Evolutionary conservation across 2,797 vertebrate genomes (phyloP), one percentile per base, ranked within the genome.

Genomic region (Pseudochirops cupreus): DNA sequence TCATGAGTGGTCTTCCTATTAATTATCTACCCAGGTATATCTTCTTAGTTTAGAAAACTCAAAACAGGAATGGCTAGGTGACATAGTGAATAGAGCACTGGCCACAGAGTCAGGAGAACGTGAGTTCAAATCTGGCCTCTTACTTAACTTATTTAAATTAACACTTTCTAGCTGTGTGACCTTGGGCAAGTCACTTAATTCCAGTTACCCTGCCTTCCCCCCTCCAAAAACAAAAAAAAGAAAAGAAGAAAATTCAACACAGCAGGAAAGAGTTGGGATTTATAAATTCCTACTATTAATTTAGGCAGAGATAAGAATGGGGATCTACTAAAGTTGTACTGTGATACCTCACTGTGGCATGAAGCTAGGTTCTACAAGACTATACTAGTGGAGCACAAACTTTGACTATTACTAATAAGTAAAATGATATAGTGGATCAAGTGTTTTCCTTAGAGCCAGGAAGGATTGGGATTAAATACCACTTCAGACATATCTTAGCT

Each of bases 181-280:
- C 53, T 54, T 54, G 53, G 53, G 11, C 53, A 54, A 54, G 53
- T 54, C 53, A 54, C 53, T 54, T 54, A 54, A 54, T 9, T 9
- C 53, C 53, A 54, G 12, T 54, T 54, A 10, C 11, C 53, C 10
- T 54, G 53, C 53, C 11, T 54, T 12, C 53, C 6, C 53, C 53
- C 53, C 10, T 54, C 10, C 53, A 54, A 54, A 52, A 52, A 52
- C 52, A 52, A 52, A 52, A 52, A 52, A 54, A 53, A 53, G 10
- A 53, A 53, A 53, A 53, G 12, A 54, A 94, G 67, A 57, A 29
- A 97, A 92, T 82, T 67, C 14, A 62, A 91, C 52, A 56, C 53
- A 58, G 87, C 92, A 96, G 56, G 39, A 58, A 52, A 92, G n/a
- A 90, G 53, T 13, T 55, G 14, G 93, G 50, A 6, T 74, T 18